Conservation (phyloP, 2,113 vertebrate species). For the Passer domesticus region DNA sequence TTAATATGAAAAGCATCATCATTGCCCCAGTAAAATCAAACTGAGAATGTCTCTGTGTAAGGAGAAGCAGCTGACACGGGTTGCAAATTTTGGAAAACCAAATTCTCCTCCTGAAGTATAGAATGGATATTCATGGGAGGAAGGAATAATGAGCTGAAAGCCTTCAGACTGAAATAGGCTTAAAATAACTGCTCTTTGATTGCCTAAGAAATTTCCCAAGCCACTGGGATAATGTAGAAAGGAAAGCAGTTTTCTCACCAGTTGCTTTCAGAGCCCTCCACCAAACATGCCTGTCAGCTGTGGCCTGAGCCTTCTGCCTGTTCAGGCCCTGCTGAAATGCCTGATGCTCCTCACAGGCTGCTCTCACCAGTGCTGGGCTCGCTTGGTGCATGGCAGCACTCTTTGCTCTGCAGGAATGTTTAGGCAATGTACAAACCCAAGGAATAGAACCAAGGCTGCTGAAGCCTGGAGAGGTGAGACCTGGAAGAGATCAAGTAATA, state of each 20-base stretch:
- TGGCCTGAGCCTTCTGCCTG: background rate
- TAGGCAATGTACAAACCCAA: background rate
- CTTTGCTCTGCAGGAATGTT: rapidly evolving
- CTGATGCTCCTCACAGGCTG: rapidly evolving
- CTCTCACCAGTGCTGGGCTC: rapidly evolving
- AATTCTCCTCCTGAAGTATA: background rate
- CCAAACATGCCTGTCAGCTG: background rate
- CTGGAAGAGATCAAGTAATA: background rate
- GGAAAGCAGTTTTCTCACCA: background rate
- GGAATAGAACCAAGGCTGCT: rapidly evolving
- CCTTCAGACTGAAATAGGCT: background rate
- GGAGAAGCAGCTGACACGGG: background rate
- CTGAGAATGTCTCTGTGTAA: background rate
- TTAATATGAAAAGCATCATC: background rate
- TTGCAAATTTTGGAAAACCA: background rate
- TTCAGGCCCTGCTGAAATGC: background rate
- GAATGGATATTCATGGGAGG: background rate
- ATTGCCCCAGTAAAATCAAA: background rate
- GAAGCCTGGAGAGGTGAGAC: background rate
- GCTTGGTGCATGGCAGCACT: rapidly evolving
- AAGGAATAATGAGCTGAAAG: background rate
- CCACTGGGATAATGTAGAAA: background rate
- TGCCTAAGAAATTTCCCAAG: background rate
- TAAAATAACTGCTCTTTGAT: background rate
- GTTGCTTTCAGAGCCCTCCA: background rate